phyloP scores from a whole-genome alignment of 1,140 invertebrate species.

The Drosophila truncata region DNA sequence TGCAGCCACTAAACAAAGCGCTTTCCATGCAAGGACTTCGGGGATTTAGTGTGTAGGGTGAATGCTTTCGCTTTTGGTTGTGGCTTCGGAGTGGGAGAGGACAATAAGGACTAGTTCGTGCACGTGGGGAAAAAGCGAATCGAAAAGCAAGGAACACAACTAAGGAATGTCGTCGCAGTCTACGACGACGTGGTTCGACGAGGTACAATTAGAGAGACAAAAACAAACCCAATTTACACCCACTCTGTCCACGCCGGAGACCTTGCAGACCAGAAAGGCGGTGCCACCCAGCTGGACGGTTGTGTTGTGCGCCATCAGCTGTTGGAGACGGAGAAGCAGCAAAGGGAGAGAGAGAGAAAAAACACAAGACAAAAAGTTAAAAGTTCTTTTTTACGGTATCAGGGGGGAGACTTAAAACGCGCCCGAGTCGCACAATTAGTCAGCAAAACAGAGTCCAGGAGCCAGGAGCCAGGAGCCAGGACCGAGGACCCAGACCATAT shows the following conservation, averaged over 20 bases:
- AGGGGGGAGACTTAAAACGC: slow-evolving; percentile 15
- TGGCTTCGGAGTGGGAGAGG: background rate
- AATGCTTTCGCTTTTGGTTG: background rate
- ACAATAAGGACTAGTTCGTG: slow-evolving; percentile 5
- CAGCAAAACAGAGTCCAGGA: slow-evolving; percentile 43
- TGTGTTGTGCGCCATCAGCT: slow-evolving; percentile 91
- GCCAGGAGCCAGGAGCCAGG: slow-evolving; percentile 1
- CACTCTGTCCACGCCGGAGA: slow-evolving; percentile 86
- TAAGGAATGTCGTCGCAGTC: slow-evolving; percentile 11
- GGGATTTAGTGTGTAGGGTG: slow-evolving; percentile 1
- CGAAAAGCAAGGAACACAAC: slow-evolving; percentile 16
- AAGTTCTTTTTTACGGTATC: slow-evolving; percentile 74
- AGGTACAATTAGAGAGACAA: slow-evolving; percentile 72
- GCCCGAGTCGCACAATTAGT: slow-evolving; percentile 64
- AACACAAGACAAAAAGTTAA: slow-evolving; percentile 80
- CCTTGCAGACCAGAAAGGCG: slow-evolving; percentile 93
- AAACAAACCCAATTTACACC: slow-evolving; percentile 86
- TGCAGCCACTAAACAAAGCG: slow-evolving; percentile 34
- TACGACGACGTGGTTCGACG: slow-evolving; percentile 31
- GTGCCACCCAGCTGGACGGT: slow-evolving; percentile 93
- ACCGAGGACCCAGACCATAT: background rate
- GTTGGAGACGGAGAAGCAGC: slow-evolving; percentile 60
- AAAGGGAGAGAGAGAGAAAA: slow-evolving; percentile 35
- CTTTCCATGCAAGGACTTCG: slow-evolving; percentile 21
- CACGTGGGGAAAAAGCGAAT: slow-evolving; percentile 12